Evolutionary conservation across 2,113 vertebrate species (phyloP).

Genomic region (Indicator indicator): DNA sequence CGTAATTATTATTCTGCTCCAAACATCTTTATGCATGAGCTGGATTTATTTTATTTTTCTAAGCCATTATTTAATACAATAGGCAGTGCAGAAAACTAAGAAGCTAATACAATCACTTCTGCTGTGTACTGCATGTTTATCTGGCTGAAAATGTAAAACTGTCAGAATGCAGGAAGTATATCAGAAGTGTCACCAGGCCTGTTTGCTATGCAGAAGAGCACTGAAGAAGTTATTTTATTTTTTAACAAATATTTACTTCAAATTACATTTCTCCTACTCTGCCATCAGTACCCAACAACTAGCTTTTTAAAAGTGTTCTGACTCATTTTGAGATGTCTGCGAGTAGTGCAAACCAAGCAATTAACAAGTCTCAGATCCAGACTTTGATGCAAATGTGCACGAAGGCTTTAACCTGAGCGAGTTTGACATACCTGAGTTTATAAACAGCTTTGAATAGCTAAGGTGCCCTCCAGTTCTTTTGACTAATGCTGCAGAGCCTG

Average conservation of each 20-base stretch:
- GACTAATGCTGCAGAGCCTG: background rate
- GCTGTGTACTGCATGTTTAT: slow-evolving; percentile 14
- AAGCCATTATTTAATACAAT: slow-evolving; percentile 51
- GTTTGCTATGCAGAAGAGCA: slow-evolving; percentile 3
- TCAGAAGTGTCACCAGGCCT: background rate
- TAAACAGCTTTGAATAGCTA: background rate
- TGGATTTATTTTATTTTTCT: slow-evolving; percentile 58
- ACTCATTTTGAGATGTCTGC: background rate
- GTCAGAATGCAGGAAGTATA: slow-evolving; percentile 9
- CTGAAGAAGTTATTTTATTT: background rate
- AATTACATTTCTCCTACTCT: background rate
- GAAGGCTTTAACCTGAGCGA: background rate
- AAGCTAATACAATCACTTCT: slow-evolving; percentile 34
- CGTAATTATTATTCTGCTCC: background rate
- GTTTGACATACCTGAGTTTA: background rate
- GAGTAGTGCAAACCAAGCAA: background rate
- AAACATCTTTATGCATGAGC: slow-evolving; percentile 52
- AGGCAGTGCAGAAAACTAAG: slow-evolving; percentile 43
- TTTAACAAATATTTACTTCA: background rate
- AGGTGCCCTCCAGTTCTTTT: background rate
- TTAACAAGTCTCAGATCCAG: background rate
- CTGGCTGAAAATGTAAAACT: slow-evolving; percentile 27
- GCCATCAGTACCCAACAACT: background rate
- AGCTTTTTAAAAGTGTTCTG: background rate
- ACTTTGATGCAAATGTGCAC: background rate